Evolutionary conservation across 1,140 invertebrate genomes (phyloP).

Genomic region (Rhyzopertha dominica): DNA sequence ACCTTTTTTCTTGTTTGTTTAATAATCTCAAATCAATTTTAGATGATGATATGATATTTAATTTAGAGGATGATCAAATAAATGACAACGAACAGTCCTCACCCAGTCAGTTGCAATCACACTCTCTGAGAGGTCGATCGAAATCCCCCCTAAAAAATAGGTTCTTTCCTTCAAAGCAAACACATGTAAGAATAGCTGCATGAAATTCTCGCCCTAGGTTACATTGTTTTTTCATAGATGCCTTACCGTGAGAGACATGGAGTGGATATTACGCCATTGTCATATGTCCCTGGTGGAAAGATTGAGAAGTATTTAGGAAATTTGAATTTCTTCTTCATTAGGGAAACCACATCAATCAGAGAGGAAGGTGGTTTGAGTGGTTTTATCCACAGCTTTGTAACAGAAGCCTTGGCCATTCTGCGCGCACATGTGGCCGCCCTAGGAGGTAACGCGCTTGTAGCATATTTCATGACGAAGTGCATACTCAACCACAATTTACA

Average conservation of each 20-base stretch:
- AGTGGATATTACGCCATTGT: constrained; percentile 81
- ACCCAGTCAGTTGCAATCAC: constrained; percentile 16
- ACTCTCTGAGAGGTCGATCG: constrained; percentile 27
- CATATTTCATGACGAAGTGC: constrained; percentile 89
- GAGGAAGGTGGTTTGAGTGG: constrained; percentile 88
- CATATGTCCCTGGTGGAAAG: constrained; percentile 72
- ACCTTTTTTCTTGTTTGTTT: no score
- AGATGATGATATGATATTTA: constrained; percentile 62
- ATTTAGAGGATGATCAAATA: constrained; percentile 63
- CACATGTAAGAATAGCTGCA: constrained; percentile 33
- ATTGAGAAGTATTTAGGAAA: constrained; percentile 87
- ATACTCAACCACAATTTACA: constrained; percentile 87
- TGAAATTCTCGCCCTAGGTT: constrained; percentile 6
- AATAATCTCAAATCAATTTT: no score
- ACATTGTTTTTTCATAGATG: constrained; percentile 46
- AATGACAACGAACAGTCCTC: constrained; percentile 26
- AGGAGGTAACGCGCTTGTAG: constrained; percentile 93
- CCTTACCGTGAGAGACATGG: constrained; percentile 63
- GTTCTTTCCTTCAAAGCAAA: constrained; percentile 28
- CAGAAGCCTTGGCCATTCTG: constrained; percentile 85
- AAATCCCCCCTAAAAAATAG: constrained; percentile 36
- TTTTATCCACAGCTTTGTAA: constrained; percentile 89
- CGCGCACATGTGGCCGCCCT: constrained; percentile 87
- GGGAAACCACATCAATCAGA: constrained; percentile 87
- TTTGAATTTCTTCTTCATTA: constrained; percentile 92